Evolutionary conservation across 2,113 vertebrate genomes (phyloP).

Genomic region (Danionella cerebrum): DNA sequence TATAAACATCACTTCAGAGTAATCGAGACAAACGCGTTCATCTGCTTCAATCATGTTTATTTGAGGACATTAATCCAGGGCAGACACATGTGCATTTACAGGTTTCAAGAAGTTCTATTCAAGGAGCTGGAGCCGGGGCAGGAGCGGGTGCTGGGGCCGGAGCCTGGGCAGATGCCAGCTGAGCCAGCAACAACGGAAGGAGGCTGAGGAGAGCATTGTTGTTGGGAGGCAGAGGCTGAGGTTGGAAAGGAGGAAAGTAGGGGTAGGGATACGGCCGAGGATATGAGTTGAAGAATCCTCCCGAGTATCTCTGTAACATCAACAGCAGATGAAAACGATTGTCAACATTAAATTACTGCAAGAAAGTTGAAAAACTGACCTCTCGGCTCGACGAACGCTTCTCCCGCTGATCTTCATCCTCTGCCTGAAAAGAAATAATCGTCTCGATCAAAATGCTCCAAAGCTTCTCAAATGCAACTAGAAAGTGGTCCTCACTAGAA

Average conservation of each 20-base stretch:
- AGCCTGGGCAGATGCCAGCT: not conserved
- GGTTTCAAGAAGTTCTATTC: not conserved
- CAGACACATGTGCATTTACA: too few relatives aligned
- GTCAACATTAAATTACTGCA: not conserved
- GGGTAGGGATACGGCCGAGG: not conserved
- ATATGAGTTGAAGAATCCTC: not conserved
- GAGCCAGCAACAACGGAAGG: not conserved
- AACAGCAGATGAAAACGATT: not conserved
- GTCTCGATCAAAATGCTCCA: not conserved
- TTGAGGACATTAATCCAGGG: too few relatives aligned
- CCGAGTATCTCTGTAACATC: not conserved
- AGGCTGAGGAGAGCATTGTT: not conserved
- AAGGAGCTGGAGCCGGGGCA: not conserved
- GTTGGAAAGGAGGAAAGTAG: not conserved
- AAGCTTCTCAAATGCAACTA: too few relatives aligned
- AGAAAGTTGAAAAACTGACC: not conserved
- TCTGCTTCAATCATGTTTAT: too few relatives aligned
- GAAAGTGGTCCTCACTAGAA: not conserved
- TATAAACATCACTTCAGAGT: too few relatives aligned
- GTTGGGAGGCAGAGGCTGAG: not conserved
- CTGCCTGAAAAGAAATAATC: not conserved
- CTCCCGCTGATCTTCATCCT: not conserved
- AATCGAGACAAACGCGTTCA: too few relatives aligned
- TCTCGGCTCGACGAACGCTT: slow-evolving; percentile 11
- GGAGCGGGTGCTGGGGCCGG: not conserved